Conservation (phyloP, 2,113 vertebrate genomes). For the Coryphaenoides rupestris region DNA sequence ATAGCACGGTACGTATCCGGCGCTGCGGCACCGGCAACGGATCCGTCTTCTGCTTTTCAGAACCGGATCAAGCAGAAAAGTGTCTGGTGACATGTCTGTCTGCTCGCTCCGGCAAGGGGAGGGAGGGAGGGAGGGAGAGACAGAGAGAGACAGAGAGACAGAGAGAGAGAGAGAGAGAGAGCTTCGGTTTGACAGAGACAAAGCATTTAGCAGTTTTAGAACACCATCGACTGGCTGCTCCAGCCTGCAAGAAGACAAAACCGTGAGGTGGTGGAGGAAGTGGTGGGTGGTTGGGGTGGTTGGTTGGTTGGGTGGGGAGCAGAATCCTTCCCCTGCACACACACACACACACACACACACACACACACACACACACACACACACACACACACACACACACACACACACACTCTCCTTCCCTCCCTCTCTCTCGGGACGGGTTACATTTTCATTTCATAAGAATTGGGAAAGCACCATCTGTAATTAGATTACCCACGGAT, state of each 20-base stretch:
- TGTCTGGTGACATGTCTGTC: too few species aligned
- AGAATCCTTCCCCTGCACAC: slow-evolving; percentile 19
- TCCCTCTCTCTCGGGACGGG: slow-evolving; percentile 44
- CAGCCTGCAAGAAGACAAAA: slow-evolving; percentile 36
- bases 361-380: slow-evolving; percentile 6
- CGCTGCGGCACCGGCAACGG: too few species aligned
- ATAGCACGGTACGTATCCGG: too few species aligned
- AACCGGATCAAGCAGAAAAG: too few species aligned
- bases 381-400: slow-evolving; percentile 2
- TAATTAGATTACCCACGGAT: slow-evolving; percentile 71
- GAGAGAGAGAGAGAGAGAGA: too few species aligned
- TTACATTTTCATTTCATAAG: slow-evolving; percentile 62
- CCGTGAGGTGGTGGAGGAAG: slow-evolving; percentile 16
- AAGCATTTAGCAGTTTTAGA: slow-evolving; percentile 1
- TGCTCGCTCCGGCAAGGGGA: too few species aligned
- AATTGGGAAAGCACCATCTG: slow-evolving; percentile 64
- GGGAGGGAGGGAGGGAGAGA: too few species aligned
- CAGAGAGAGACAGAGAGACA: too few species aligned
- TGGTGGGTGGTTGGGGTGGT: slow-evolving; percentile 23
- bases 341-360: slow-evolving; percentile 2
- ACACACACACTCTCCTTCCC: neutral
- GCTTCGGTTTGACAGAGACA: neutral
- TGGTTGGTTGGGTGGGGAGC: slow-evolving; percentile 16
- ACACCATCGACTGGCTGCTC: neutral
- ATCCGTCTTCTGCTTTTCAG: too few species aligned